Percentiles rank a stretch among this genome's conserved stretches.
These are phyloP conservation scores for Molorchus minor DNA, from an alignment of 2,888 invertebrate species.

Conservation along the genomic window DNA sequence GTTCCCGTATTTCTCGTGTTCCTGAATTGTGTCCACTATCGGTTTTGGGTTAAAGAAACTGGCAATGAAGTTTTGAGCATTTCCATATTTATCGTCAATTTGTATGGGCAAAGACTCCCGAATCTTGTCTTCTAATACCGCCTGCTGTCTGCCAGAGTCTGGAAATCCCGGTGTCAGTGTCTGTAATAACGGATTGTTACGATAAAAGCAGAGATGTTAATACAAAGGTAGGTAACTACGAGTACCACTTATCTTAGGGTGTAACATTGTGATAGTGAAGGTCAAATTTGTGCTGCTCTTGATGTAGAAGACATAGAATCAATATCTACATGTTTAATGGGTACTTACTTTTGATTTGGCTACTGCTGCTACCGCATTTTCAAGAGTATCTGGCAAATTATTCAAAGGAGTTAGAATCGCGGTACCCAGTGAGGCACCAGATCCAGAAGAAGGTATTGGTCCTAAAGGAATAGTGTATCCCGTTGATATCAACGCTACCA, in stretches of 20 bases:
- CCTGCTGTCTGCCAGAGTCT: constrained; percentile 54
- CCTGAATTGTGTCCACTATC: constrained; percentile 77
- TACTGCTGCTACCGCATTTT: constrained; percentile 18
- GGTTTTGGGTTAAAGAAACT: constrained; percentile 68
- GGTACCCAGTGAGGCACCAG: constrained; percentile 3
- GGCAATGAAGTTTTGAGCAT: constrained; percentile 54
- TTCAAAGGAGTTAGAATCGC: constrained; percentile 30
- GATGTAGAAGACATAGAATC: background rate
- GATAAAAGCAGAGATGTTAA: no score
- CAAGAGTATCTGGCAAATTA: constrained; percentile 21
- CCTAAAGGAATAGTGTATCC: background rate
- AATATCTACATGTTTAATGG: background rate
- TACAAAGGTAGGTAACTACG: no score
- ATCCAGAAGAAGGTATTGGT: constrained; percentile 9
- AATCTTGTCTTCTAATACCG: constrained; percentile 48
- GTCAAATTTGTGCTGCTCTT: no score
- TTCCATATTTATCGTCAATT: constrained; percentile 55
- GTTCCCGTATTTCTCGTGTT: constrained; percentile 84
- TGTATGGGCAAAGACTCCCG: constrained; percentile 53
- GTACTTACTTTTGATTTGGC: constrained; percentile 33
- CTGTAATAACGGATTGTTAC: no score
- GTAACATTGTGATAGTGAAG: no score
- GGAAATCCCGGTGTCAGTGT: constrained; percentile 46
- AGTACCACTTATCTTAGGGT: no score
- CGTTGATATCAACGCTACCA: background rate